Evolutionary conservation across 1,140 invertebrate genomes (phyloP).

Genomic region (Drosophila azteca): DNA sequence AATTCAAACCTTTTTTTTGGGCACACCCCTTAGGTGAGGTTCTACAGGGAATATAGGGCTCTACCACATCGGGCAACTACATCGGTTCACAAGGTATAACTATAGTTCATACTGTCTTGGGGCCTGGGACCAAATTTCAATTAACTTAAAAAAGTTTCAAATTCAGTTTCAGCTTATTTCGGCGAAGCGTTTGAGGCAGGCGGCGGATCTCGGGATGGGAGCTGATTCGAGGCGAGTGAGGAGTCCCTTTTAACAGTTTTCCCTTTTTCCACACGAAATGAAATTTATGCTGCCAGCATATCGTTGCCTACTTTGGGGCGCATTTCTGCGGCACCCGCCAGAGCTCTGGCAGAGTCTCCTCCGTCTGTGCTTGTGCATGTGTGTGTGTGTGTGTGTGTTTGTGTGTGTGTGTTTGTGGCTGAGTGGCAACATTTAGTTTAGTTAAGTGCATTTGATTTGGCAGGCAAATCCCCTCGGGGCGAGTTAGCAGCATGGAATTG

Average conservation of each 20-base stretch:
- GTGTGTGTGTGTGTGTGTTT: no score
- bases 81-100: not conserved
- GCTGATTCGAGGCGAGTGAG: not conserved
- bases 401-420: not conserved
- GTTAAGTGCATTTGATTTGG: slow-evolving; percentile 81
- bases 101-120: not conserved
- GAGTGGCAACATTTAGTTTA: slow-evolving; percentile 65
- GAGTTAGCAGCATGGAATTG: slow-evolving; percentile 61
- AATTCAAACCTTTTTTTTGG: slow-evolving; percentile 43
- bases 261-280: slow-evolving; percentile 35
- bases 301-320: slow-evolving; percentile 60
- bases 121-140: slow-evolving; percentile 53
- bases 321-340: no score
- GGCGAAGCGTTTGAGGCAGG: slow-evolving; percentile 16
- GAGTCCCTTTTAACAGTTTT: slow-evolving; percentile 52
- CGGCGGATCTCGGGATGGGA: no score
- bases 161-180: slow-evolving; percentile 2
- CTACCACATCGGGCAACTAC: not conserved
- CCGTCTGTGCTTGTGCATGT: no score
- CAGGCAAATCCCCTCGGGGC: slow-evolving; percentile 36
- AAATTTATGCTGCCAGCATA: slow-evolving; percentile 46
- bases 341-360: no score
- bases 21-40: not conserved
- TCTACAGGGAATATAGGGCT: no score
- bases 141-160: slow-evolving; percentile 76